Conservation (phyloP, 2,797 vertebrate species). For the Gymnodraco acuticeps region DNA sequence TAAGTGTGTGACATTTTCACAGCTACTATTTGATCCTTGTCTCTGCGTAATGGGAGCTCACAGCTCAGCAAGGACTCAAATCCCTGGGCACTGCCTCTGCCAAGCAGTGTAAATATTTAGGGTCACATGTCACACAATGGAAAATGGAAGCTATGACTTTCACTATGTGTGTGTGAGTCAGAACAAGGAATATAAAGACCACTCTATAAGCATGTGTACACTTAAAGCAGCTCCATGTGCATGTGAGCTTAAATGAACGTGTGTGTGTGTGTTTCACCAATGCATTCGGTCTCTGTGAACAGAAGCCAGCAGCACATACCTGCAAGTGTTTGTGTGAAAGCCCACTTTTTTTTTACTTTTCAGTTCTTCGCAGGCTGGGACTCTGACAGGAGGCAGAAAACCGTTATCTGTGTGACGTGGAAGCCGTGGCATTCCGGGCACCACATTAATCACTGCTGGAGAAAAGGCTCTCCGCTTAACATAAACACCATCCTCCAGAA, state of each 20-base stretch:
- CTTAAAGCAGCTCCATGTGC: no score
- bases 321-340: constrained; percentile 57
- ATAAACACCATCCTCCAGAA: constrained; percentile 78
- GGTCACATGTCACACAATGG: constrained; percentile 83
- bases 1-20: constrained; percentile 42
- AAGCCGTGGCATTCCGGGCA: constrained; percentile 73
- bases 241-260: no score
- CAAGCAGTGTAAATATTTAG: constrained; percentile 87
- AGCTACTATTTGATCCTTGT: constrained; percentile 38
- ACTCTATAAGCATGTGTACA: no score
- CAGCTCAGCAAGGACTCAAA: constrained; percentile 40
- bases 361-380: constrained; percentile 1
- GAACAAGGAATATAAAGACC: no score
- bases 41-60: constrained; percentile 48
- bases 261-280: constrained; percentile 1
- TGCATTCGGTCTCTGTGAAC: constrained; percentile 25
- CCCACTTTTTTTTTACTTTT: constrained; percentile 2
- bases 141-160: constrained; percentile 79
- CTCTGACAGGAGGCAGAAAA: constrained; percentile 69
- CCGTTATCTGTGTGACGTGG: constrained; percentile 73
- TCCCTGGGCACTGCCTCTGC: constrained; percentile 75
- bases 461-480: constrained; percentile 69
- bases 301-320: constrained; percentile 52
- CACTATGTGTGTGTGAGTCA: neutral
- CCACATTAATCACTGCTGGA: constrained; percentile 79